Conservation (phyloP, 2,888 invertebrate genomes). For the Merodon equestris region DNA sequence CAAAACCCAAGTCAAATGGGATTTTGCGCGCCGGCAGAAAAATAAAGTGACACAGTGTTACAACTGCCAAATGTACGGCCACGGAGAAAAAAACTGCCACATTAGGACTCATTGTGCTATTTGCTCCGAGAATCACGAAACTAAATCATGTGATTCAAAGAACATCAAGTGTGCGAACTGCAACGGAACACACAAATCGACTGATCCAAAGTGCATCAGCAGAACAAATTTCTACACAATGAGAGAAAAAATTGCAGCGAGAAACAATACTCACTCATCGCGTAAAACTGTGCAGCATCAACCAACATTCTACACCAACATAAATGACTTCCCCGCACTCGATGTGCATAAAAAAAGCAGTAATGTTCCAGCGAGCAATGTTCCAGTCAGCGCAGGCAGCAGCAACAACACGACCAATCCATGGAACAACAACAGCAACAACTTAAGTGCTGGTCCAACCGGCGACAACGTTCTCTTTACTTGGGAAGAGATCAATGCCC, state of each 20-base stretch:
- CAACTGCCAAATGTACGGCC: slow-evolving; percentile 10
- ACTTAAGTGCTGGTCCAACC: neutral
- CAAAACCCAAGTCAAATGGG: too few species aligned
- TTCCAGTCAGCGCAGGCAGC: neutral
- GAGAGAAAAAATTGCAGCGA: neutral
- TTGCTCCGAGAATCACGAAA: slow-evolving; percentile 5
- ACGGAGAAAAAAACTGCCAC: slow-evolving; percentile 20
- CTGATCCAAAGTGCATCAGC: neutral
- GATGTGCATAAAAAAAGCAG: neutral
- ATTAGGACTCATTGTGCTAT: slow-evolving; percentile 21
- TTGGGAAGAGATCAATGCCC: slow-evolving; percentile 14
- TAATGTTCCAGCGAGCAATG: too few species aligned
- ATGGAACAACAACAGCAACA: neutral
- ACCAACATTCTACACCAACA: neutral
- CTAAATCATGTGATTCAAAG: neutral
- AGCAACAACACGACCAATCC: neutral
- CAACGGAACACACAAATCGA: slow-evolving; percentile 14
- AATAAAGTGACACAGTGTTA: too few species aligned
- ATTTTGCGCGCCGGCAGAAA: too few species aligned
- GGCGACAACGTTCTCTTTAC: slow-evolving; percentile 8
- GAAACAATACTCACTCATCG: neutral
- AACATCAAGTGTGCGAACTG: slow-evolving; percentile 25
- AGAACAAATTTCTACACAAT: slow-evolving; percentile 4
- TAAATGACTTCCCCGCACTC: slow-evolving; percentile 7
- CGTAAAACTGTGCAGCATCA: neutral